Conservation (phyloP, 2,888 invertebrate species). For the Digitonthophagus gazella region DNA sequence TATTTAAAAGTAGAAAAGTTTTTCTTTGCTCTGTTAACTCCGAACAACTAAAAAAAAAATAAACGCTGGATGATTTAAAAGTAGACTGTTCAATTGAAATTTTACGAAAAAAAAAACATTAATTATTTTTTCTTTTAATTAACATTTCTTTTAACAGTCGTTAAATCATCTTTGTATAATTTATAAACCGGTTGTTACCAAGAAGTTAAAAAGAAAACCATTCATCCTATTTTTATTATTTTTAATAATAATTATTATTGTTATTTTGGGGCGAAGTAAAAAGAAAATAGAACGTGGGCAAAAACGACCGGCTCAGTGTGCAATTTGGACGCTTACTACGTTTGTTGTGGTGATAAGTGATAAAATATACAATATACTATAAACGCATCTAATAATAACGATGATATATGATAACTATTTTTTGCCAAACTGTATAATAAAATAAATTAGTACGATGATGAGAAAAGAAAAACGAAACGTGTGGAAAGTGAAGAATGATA, state of each 20-base stretch:
- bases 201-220: too few species aligned
- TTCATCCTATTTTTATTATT: too few species aligned
- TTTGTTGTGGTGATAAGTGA: slow-evolving; percentile 32
- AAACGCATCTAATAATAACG: neutral
- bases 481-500: neutral
- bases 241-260: neutral
- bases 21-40: too few species aligned
- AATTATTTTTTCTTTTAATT: too few species aligned
- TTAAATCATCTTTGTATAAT: too few species aligned
- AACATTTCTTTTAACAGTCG: too few species aligned
- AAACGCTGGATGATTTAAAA: neutral
- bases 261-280: neutral
- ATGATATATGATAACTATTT: slow-evolving; percentile 31
- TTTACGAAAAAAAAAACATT: too few species aligned
- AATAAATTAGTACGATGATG: slow-evolving; percentile 7
- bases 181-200: too few species aligned
- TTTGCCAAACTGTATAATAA: slow-evolving; percentile 35
- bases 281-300: slow-evolving; percentile 23
- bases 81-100: neutral
- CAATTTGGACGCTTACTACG: slow-evolving; percentile 34
- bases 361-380: slow-evolving; percentile 9
- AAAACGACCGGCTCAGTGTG: slow-evolving; percentile 34
- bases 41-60: neutral
- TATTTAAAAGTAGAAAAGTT: neutral
- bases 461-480: neutral